Evolutionary conservation across 2,888 invertebrate species (phyloP).

Genomic region (Allolobophora icterica): DNA sequence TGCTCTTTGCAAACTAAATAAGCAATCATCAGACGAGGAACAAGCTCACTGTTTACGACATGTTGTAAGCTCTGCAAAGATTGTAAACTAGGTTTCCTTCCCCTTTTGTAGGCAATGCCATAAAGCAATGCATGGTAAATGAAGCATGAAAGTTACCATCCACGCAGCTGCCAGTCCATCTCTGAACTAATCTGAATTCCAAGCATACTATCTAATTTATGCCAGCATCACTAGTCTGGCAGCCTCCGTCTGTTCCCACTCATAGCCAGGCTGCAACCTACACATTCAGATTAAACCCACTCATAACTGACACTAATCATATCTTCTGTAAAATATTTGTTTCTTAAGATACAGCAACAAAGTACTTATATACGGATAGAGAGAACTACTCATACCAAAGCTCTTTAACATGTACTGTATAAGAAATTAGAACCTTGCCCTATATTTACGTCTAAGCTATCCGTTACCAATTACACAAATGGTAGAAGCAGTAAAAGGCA

Average conservation of each 20-base stretch:
- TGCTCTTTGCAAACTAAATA: no score
- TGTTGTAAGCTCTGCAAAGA: background rate
- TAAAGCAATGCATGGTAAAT: background rate
- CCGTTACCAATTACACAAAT: background rate
- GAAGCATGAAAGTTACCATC: background rate
- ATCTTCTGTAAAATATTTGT: background rate
- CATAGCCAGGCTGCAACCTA: background rate
- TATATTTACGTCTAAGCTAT: background rate
- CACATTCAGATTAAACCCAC: background rate
- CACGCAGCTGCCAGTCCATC: background rate
- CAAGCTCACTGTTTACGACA: background rate
- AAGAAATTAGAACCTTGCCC: background rate
- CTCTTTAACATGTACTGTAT: background rate
- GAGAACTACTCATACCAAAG: background rate
- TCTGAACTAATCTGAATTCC: conserved; percentile 11
- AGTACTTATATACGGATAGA: background rate
- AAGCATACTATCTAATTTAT: background rate
- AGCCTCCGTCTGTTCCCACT: background rate
- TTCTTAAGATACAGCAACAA: background rate
- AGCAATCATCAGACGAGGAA: background rate
- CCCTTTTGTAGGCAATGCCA: background rate
- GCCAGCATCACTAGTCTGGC: background rate
- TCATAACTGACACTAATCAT: background rate
- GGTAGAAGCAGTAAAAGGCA: background rate
- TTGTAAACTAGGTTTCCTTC: background rate